Conservation (phyloP, 2,888 invertebrate species). For the Suillia variegata region DNA sequence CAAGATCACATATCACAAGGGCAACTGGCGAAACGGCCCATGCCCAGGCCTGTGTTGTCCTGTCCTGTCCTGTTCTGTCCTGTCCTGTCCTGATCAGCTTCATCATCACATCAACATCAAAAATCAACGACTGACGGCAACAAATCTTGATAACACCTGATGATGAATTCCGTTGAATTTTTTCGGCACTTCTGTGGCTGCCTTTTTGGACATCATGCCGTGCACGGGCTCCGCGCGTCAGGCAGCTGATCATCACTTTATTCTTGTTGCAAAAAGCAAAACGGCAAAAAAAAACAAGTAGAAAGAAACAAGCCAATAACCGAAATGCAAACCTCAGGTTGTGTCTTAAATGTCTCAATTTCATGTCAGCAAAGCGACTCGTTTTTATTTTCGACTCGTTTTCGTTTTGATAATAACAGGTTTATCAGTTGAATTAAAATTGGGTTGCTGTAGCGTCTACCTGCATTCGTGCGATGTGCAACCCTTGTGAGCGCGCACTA, state of each 20-base stretch:
- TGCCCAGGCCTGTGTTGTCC: too few species aligned
- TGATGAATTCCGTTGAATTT: conserved; percentile 5
- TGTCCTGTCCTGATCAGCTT: not conserved
- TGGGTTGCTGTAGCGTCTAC: not conserved
- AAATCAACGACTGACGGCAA: not conserved
- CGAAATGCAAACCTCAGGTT: not conserved
- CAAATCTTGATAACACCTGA: conserved; percentile 19
- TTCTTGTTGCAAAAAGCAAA: not conserved
- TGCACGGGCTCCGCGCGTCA: too few species aligned
- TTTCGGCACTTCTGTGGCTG: conserved; percentile 1
- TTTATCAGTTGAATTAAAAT: too few species aligned
- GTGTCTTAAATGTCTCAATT: not conserved
- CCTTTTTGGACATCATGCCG: not conserved
- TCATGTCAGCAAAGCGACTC: not conserved
- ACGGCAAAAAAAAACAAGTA: not conserved
- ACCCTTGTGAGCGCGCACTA: too few species aligned
- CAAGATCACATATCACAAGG: not conserved
- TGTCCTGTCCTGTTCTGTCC: too few species aligned
- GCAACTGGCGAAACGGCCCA: not conserved
- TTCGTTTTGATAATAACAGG: not conserved
- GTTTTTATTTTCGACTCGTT: not conserved
- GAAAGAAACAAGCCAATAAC: not conserved
- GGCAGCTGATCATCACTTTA: not conserved
- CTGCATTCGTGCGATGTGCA: conserved; percentile 1
- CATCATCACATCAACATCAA: not conserved